Evolutionary conservation across 2,113 vertebrate genomes (phyloP), one percentile per base, ranked within the genome.

Genomic region (Cromileptes altivelis): DNA sequence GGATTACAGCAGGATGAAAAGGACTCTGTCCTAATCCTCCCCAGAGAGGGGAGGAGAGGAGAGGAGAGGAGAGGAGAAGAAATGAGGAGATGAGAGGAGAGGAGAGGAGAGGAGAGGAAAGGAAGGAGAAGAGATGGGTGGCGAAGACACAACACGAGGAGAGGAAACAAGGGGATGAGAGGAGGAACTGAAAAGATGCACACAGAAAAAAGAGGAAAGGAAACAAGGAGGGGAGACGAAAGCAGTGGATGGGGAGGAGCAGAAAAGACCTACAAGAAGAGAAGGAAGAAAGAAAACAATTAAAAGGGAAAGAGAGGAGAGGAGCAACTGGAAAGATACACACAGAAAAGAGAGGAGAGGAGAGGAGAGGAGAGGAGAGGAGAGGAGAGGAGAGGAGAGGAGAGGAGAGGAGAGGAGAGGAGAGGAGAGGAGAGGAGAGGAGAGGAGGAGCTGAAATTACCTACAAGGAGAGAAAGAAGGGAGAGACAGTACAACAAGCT

Each of bases 1-100:
- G 86, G 92, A 93, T 94, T 93, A 93, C 83, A 92, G 89, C 72
- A 61, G 78, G 86, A 93, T 94, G 86, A 86, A 93, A 93, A 91
- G 79, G 90, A 80, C 85, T 90, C 88, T 84, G 81, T 87, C 78
- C 85, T 90, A 91, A 93, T 93, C 89, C 84, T 84, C 81, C 84
- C 82, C 33, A 2, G 79, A 88, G 75, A 81, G 61, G 71, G 79
- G 21, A 75, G 52, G 33, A 75, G 13, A 61, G 17, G 10, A 27
- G 4, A 79, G 2, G 23, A 52, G 30, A 72, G n/a, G 23, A 50
- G 3, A 18, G 45, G 40, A 63, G 15, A 67, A 14, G 50, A 84
- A 18, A 33, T 1, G 19, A 61, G 23, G 10, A 27, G 6, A 78
- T 3, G n/a, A 50, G 61, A 71, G 14, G 23, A 40, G 8, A 13